Base-by-base conservation (phyloP, 2,797 vertebrate species). In the Chromis chromis region DNA sequence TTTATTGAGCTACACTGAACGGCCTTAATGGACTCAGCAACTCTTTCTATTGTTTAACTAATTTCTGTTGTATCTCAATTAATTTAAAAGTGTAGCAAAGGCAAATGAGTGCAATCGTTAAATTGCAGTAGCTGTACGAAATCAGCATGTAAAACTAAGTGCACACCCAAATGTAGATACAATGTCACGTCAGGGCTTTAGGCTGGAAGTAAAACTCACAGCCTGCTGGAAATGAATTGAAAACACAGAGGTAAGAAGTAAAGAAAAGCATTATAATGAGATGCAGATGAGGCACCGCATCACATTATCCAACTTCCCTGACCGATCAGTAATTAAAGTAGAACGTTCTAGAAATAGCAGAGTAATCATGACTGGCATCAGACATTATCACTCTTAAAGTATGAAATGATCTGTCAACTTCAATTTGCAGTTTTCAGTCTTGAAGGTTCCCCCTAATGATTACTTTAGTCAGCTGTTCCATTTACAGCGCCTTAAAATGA, bases 371-470 rank as follows among this genome's bases (percentile, higher is more conserved):
- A 88, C 24, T 85, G 86, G 49, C 82, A 70, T 74, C 16, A 57
- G 54, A 78, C 68, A 71, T 69, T 25, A 86, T 70, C 44, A 44
- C 14, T 56, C 52, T 78, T 53, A 66, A 79, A 70, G 48, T 74
- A 72, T 75, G 68, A 83, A 89, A 84, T 83, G 31, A 83, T 50
- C 78, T 79, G 76, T 79, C 83, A 57, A 60, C 58, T 78, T 80
- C 25, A 46, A 71, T 90, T 79, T 79, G 27, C 21, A 44, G 25
- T 39, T 76, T 70, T 55, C 42, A 67, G 6, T 68, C 13, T 67
- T 56, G 17, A 49, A 33, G 6, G 24, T 21, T 28, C 44, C 7
- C n/a, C 13, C 16, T 25, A 54, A 54, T 40, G 31, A 64, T 25
- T 39, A 21, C 31, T 55, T 55, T 27, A 31, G 0, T 65, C 27